These are phyloP conservation scores for Bovichtus diacanthus DNA, from an alignment of 2,797 vertebrate genomes.

Conservation along the genomic window DNA sequence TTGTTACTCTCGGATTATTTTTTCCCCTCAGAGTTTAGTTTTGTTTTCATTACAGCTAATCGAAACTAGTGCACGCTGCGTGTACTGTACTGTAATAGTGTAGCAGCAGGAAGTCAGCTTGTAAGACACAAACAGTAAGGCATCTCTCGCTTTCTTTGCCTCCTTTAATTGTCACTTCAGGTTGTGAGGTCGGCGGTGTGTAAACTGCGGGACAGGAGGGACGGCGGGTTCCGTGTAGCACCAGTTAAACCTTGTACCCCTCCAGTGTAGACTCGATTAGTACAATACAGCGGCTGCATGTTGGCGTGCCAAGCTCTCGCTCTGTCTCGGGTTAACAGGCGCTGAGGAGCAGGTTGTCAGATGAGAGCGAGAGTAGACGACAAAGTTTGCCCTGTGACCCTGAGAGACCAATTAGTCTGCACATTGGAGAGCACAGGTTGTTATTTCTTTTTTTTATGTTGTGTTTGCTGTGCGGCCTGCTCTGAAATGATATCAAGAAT, in stretches of 20 bases:
- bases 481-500: conserved; percentile 2
- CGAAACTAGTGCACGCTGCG: conserved; percentile 66
- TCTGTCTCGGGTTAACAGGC: conserved; percentile 13
- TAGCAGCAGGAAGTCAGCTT: conserved; percentile 72
- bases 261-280: conserved; percentile 12
- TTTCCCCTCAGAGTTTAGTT: conserved; percentile 17
- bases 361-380: conserved; percentile 17
- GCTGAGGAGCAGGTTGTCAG: conserved; percentile 37
- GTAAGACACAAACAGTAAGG: conserved; percentile 26
- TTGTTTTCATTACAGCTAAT: conserved; percentile 68
- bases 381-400: conserved; percentile 72
- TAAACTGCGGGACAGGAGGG: background rate
- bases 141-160: conserved; percentile 13
- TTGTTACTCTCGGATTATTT: background rate
- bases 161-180: conserved; percentile 43
- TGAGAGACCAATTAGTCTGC: conserved; percentile 79
- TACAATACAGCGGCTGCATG: background rate
- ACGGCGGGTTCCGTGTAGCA: background rate
- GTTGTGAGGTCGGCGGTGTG: conserved; percentile 36
- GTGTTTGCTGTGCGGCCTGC: conserved; percentile 27
- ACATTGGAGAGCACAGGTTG: conserved; percentile 41
- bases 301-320: background rate
- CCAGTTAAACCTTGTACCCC: conserved; percentile 1
- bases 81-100: conserved; percentile 59
- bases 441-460: conserved; percentile 7